These are phyloP conservation scores for Riptortus pedestris DNA, from an alignment of 1,140 invertebrate species.

Conservation along the genomic window DNA sequence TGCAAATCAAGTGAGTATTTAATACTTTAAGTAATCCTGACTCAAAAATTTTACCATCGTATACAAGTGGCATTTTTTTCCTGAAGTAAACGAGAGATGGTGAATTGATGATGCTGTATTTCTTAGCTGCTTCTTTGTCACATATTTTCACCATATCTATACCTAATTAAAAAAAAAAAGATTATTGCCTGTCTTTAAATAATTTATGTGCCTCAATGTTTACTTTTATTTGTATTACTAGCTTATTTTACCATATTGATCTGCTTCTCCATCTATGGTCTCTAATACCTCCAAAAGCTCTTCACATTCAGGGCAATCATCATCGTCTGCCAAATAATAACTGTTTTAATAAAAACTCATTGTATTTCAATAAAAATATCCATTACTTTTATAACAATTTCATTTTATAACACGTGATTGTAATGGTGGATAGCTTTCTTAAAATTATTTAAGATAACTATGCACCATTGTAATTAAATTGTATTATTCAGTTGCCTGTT, in stretches of 20 bases:
- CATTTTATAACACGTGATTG: background rate
- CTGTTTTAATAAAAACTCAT: background rate
- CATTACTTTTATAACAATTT: background rate
- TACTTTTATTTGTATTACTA: no score
- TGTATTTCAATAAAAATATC: background rate
- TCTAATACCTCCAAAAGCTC: slow-evolving; percentile 79
- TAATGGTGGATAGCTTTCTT: no score
- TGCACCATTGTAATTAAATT: no score
- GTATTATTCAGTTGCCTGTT: no score
- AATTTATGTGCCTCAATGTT: no score
- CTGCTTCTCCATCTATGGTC: slow-evolving; percentile 87
- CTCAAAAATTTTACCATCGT: slow-evolving; percentile 70
- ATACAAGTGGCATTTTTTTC: slow-evolving; percentile 74
- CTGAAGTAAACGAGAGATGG: slow-evolving; percentile 83
- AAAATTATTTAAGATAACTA: no score
- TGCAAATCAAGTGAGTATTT: no score
- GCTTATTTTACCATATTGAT: slow-evolving; percentile 59
- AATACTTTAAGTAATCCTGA: no score
- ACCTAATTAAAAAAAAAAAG: slow-evolving; percentile 35
- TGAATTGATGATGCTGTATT: slow-evolving; percentile 68
- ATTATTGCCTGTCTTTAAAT: no score
- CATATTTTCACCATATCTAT: slow-evolving; percentile 92
- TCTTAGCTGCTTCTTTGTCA: slow-evolving; percentile 68
- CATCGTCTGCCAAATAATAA: slow-evolving; percentile 55
- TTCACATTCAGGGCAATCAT: slow-evolving; percentile 81